These are phyloP conservation scores for Epinephelus awoara DNA, from an alignment of 2,797 vertebrate species.

Conservation along the genomic window DNA sequence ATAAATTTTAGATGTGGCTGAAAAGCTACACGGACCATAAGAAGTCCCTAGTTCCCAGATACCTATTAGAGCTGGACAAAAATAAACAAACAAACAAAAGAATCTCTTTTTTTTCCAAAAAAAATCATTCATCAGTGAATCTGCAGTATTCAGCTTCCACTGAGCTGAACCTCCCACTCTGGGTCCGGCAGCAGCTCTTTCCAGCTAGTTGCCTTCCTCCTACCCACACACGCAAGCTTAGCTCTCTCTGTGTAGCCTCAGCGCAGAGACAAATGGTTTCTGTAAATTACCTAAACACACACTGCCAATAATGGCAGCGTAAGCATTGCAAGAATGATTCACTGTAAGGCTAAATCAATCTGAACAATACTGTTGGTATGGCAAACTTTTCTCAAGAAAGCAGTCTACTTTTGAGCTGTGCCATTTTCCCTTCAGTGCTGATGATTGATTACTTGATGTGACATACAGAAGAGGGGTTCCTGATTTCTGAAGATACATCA, in stretches of 20 bases:
- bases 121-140: slow-evolving; percentile 21
- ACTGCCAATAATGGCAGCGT: slow-evolving; percentile 58
- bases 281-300: slow-evolving; percentile 64
- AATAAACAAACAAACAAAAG: neutral
- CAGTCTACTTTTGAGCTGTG: slow-evolving; percentile 25
- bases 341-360: slow-evolving; percentile 54
- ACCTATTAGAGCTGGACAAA: slow-evolving; percentile 22
- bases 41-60: slow-evolving; percentile 8
- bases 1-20: slow-evolving; percentile 24
- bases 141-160: slow-evolving; percentile 15
- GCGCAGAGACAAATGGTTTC: slow-evolving; percentile 63
- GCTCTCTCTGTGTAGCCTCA: slow-evolving; percentile 31
- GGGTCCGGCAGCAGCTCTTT: slow-evolving; percentile 48
- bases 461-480: neutral
- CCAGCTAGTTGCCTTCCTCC: slow-evolving; percentile 50
- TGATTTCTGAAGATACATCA: neutral
- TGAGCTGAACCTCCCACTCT: slow-evolving; percentile 42
- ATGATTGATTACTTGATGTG: slow-evolving; percentile 25
- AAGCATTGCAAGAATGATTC: slow-evolving; percentile 52
- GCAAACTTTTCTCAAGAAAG: slow-evolving; percentile 43
- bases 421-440: slow-evolving; percentile 13
- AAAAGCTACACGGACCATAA: slow-evolving; percentile 6
- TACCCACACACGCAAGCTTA: slow-evolving; percentile 45
- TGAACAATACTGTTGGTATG: slow-evolving; percentile 26
- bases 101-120: neutral